Evolutionary conservation across 2,888 invertebrate genomes (phyloP).

Genomic region (Drosophila cognata): DNA sequence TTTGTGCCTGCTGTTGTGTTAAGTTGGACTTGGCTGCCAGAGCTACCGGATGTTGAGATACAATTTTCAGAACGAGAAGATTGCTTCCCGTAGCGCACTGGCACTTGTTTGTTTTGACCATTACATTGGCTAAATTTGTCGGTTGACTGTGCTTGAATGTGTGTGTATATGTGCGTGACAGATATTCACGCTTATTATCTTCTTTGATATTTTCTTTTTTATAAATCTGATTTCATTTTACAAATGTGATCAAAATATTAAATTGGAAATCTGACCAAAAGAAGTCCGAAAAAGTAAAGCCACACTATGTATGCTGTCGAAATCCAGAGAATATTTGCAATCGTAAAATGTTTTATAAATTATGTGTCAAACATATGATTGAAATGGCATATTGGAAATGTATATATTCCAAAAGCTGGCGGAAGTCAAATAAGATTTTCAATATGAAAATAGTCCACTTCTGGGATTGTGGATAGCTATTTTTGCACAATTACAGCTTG

Average conservation of each 20-base stretch:
- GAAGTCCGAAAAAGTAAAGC: neutral
- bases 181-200: constrained; percentile 52
- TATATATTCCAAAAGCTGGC: neutral
- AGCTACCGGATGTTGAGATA: constrained; percentile 65
- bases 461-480: constrained; percentile 14
- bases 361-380: neutral
- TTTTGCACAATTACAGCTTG: constrained; percentile 4
- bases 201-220: constrained; percentile 62
- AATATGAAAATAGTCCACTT: constrained; percentile 8
- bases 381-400: neutral
- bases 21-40: constrained; percentile 40
- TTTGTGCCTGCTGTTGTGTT: constrained; percentile 16
- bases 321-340: neutral
- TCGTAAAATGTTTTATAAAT: neutral
- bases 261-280: constrained; percentile 47
- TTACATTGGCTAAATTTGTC: constrained; percentile 71
- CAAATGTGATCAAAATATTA: constrained; percentile 64
- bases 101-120: constrained; percentile 67
- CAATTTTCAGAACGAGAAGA: constrained; percentile 71
- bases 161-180: constrained; percentile 36
- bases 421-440: neutral
- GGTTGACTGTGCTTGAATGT: constrained; percentile 18
- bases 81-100: constrained; percentile 62
- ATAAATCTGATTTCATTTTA: constrained; percentile 64
- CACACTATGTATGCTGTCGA: neutral